Evolutionary conservation across 2,113 vertebrate species (phyloP), one percentile per base, ranked within the genome.

Genomic region (Sprattus sprattus): DNA sequence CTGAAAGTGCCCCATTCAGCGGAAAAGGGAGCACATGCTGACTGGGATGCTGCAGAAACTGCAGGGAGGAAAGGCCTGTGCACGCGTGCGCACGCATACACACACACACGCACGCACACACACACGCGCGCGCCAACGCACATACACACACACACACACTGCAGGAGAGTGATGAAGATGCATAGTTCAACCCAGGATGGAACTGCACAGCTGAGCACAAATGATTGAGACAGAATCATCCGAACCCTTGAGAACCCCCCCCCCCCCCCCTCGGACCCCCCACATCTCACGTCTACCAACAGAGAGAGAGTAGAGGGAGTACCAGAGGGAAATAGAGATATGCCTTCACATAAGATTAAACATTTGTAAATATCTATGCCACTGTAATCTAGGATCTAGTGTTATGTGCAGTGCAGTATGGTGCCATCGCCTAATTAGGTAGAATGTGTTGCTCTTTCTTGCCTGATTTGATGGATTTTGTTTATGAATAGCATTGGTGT

Each of bases 1-100:
- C 81, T 83, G 83, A 83, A 92, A 90, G 86, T 88, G 88, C 84
- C 86, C 87, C 87, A 88, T 91, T 89, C 89, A 91, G 88, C 88
- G 84, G 83, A 89, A 91, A 89, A 88, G 83, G 86, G 71, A 75
- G 80, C 81, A 81, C 82, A 87, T 89, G 87, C 88, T 91, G 91
- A 89, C 78, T 64, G 86, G 86, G 87, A 87, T 85, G 82, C 88
- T 88, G 88, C 89, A 89, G 81, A 88, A 88, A 86, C 88, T 86
- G 85, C 80, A 89, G 84, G 83, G 85, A 88, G 67, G 84, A 81
- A 45, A 46, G 28, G 25, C 67, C 82, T 64, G 75, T 46, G 54
- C 44, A 75, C 60, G 47, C 64, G 83, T 47, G 57, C 54, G 82
- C 46, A 32, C 52, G 75, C 45, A 54, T 18, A 54, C 9, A 82